phyloP scores from a whole-genome alignment of 2,888 invertebrate genomes.

The Acanthosepion esculentum region DNA sequence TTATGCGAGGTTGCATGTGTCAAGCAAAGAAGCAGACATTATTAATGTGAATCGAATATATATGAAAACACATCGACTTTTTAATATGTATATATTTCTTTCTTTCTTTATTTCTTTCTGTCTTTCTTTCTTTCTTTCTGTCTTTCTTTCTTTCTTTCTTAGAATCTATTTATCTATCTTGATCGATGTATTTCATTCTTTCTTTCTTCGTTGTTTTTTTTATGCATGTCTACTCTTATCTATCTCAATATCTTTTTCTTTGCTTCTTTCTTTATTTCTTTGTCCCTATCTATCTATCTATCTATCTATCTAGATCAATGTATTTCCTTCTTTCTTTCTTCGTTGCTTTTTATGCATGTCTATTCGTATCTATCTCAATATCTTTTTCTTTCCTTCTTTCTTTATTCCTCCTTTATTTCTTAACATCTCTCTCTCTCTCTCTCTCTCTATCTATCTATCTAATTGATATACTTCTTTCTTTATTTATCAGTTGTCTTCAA shows the following conservation, averaged over 20 bases:
- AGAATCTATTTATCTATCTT: background rate
- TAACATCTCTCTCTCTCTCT: background rate
- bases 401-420: background rate
- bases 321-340: background rate
- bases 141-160: background rate
- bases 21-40: background rate
- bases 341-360: too few relatives aligned
- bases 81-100: background rate
- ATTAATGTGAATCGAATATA: background rate
- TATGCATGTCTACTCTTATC: background rate
- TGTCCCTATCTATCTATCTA: background rate
- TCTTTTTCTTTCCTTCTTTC: background rate
- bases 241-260: background rate
- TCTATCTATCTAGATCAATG: background rate
- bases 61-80: background rate
- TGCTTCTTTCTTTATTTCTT: background rate
- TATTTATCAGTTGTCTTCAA: too few relatives aligned
- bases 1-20: background rate
- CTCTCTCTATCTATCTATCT: constrained; percentile 18
- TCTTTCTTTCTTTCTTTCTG: background rate
- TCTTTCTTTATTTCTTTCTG: background rate
- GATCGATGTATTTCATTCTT: background rate
- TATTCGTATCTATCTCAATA: background rate
- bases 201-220: background rate
- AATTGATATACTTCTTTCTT: background rate